Evolutionary conservation across 2,888 invertebrate genomes (phyloP), one percentile per base, ranked within the genome.

Genomic region (Alcis repandata): DNA sequence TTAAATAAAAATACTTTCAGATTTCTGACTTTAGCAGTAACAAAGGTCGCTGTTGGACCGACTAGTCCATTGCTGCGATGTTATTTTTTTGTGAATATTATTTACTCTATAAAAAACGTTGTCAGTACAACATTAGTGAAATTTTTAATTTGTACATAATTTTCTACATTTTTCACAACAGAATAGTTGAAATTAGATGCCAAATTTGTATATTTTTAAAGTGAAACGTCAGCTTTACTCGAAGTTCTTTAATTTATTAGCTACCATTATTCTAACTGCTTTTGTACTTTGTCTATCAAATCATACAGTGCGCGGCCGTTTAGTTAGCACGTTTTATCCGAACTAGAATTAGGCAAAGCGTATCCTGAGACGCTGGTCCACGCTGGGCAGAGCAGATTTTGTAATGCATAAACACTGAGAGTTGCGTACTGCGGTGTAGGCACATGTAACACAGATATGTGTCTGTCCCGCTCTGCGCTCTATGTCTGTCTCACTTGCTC

Each of bases 51-150:
- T 17, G 43, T 66, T 33, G 63, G 78, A 75, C 75, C 74, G 72
- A 64, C 83, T 85, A 85, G 84, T 85, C 83, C 74, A 77, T 76
- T 72, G 74, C 69, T 71, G 69, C 68, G 72, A 72, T 75, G 65
- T 68, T 64, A 61, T 59, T 52, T 53, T 63, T 53, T 66, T 67
- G 67, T 70, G 64, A 65, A 49, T 65, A 63, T 60, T 51, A n/a
- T 45, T 59, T 66, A 70, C 61, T 59, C 46, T 68, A 57, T 64
- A 59, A 58, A 59, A 40, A 32, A 19, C 20, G 32, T 53, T 33
- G 33, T 40, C 27, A 48, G 20, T 32, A 51, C 48, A 48, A 48
- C 32, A 49, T 8, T 49, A 20, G 6, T 53, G 53, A 53, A 40
- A 32, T 33, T 38, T 40, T 32, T 56, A 22, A 36, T 59, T 53